Evolutionary conservation across 2,113 vertebrate species (phyloP).

Genomic region (Gobius niger): DNA sequence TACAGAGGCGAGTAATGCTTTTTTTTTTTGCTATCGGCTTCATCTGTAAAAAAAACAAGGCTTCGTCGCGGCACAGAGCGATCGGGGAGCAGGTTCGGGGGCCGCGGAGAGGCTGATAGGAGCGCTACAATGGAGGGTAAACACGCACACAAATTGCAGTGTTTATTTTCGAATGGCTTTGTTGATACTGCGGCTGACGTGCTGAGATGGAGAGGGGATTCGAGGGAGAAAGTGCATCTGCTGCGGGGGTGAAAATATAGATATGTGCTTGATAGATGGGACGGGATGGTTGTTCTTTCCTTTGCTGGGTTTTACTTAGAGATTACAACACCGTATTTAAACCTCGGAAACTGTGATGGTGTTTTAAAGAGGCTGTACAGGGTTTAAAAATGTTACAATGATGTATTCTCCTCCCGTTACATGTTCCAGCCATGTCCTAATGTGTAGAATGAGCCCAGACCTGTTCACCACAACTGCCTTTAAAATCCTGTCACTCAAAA

Average conservation of each 20-base stretch:
- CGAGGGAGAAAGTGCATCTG: constrained; percentile 35
- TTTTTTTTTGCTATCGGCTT: constrained; percentile 38
- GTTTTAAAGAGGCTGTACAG: too few species aligned
- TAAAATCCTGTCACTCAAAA: too few species aligned
- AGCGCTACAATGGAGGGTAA: constrained; percentile 50
- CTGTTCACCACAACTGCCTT: too few species aligned
- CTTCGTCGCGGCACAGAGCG: constrained; percentile 36
- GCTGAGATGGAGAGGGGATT: constrained; percentile 30
- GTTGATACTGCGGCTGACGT: constrained; percentile 47
- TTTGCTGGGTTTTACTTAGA: background rate
- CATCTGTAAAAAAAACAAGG: constrained; percentile 45
- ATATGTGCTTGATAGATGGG: constrained; percentile 20
- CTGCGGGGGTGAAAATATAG: constrained; percentile 44
- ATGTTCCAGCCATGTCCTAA: too few species aligned
- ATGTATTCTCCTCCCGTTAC: too few species aligned
- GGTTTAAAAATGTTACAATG: too few species aligned
- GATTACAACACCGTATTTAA: background rate
- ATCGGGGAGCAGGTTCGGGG: constrained; percentile 35
- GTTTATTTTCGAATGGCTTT: constrained; percentile 54
- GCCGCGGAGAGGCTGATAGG: constrained; percentile 35
- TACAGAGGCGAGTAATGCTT: constrained; percentile 19
- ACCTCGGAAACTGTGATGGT: background rate
- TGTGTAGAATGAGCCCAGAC: too few species aligned
- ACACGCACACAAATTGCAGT: constrained; percentile 48
- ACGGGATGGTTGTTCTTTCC: background rate